phyloP scores from a whole-genome alignment of 2,888 invertebrate genomes.

The Nesidiocoris tenuis region DNA sequence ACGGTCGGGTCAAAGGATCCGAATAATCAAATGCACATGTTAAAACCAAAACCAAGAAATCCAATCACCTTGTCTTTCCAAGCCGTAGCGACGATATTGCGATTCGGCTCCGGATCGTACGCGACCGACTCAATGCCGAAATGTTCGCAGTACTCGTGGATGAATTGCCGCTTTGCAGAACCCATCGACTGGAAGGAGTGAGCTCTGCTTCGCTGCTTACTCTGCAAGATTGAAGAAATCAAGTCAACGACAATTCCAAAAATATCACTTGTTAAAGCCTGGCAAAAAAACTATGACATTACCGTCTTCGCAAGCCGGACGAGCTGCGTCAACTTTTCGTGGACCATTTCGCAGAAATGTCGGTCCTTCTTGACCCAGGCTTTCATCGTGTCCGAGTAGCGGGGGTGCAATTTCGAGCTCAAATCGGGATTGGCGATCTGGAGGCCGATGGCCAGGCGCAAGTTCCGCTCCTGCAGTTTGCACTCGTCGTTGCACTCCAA shows the following conservation, averaged over 20 bases:
- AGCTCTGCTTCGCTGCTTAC: slow-evolving; percentile 76
- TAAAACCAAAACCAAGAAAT: not conserved
- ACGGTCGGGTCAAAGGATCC: no score
- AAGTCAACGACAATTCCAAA: no score
- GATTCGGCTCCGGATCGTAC: slow-evolving; percentile 92
- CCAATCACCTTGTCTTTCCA: slow-evolving; percentile 67
- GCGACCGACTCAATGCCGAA: slow-evolving; percentile 93
- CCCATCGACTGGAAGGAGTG: slow-evolving; percentile 94
- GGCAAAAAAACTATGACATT: not conserved
- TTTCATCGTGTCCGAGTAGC: slow-evolving; percentile 83
- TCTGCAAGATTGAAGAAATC: slow-evolving; percentile 57
- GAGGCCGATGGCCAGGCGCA: slow-evolving; percentile 83
- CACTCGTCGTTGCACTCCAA: slow-evolving; percentile 94
- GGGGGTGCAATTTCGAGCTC: slow-evolving; percentile 70
- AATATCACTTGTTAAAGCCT: slow-evolving; percentile 14
- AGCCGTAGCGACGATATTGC: slow-evolving; percentile 92
- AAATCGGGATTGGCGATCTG: slow-evolving; percentile 91
- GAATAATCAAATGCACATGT: no score
- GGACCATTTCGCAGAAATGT: slow-evolving; percentile 75
- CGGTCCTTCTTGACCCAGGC: slow-evolving; percentile 79
- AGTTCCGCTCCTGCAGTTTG: slow-evolving; percentile 80
- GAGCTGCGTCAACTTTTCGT: slow-evolving; percentile 79
- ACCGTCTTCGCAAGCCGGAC: slow-evolving; percentile 74
- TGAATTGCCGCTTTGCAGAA: slow-evolving; percentile 83
- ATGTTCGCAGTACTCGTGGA: slow-evolving; percentile 92